Conservation (phyloP, 2,113 vertebrate species). For the Zapornia atra region DNA sequence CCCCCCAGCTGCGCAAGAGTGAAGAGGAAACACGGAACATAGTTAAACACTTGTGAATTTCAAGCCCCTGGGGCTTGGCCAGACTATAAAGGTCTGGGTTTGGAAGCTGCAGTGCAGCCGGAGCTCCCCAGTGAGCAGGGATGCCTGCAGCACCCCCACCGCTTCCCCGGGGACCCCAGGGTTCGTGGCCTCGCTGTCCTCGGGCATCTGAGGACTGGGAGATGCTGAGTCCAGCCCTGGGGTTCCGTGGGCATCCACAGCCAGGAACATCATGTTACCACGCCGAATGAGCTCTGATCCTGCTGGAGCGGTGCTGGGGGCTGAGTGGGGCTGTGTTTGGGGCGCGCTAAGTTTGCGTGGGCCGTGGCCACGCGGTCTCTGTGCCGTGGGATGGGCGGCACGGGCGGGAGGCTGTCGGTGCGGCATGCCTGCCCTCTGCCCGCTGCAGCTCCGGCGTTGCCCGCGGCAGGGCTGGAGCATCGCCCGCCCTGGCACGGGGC, state of each 20-base stretch:
- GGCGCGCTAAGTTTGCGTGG: neutral
- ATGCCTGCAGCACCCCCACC: neutral
- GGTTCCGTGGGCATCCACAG: neutral
- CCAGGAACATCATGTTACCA: neutral
- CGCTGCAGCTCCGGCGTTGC: accelerated
- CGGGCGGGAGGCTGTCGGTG: neutral
- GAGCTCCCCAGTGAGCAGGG: neutral
- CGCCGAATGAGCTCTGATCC: neutral
- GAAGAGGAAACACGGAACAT: constrained; percentile 12
- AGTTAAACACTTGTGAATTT: constrained; percentile 51
- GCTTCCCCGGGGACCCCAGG: neutral
- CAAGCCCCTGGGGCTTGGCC: constrained; percentile 52
- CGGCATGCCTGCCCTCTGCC: neutral
- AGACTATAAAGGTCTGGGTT: constrained; percentile 56
- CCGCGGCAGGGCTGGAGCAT: neutral
- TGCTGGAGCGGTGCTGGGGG: accelerated
- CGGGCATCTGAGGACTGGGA: accelerated
- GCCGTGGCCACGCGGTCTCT: accelerated
- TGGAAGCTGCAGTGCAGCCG: neutral
- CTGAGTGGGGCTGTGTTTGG: neutral
- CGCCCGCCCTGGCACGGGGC: accelerated
- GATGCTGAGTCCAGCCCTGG: neutral
- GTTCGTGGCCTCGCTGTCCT: accelerated
- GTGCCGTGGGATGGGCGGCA: accelerated
- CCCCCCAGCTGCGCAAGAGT: neutral